Evolutionary conservation across 2,797 vertebrate species (phyloP).

Genomic region (Channallabes apus): DNA sequence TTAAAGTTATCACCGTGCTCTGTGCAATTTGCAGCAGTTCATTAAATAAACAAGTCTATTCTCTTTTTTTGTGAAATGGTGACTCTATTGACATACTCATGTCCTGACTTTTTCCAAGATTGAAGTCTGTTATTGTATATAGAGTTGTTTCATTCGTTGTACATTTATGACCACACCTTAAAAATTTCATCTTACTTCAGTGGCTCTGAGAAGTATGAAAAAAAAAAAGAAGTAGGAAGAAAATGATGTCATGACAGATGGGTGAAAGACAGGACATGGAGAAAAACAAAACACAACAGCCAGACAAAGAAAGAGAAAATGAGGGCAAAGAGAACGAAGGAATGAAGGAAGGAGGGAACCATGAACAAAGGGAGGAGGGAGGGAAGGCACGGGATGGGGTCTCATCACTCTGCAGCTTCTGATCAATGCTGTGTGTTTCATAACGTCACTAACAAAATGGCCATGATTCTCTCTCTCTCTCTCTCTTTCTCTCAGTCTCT

Average conservation of each 20-base stretch:
- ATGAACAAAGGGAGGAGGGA: neutral
- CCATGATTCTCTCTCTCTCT: constrained; percentile 4
- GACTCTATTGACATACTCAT: neutral
- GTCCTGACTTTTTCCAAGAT: neutral
- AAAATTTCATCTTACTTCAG: neutral
- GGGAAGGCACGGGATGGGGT: constrained; percentile 12
- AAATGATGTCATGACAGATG: constrained; percentile 19
- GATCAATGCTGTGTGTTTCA: constrained; percentile 46
- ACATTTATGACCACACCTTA: neutral
- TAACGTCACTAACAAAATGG: constrained; percentile 47
- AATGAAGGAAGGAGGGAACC: constrained; percentile 11
- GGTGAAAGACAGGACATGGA: constrained; percentile 14
- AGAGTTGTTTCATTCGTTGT: neutral
- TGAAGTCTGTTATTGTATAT: neutral
- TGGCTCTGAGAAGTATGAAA: neutral
- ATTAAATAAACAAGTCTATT: neutral
- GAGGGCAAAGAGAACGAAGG: constrained; percentile 7
- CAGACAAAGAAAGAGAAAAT: constrained; percentile 40
- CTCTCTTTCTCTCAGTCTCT: constrained; percentile 6
- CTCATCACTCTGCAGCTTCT: constrained; percentile 27
- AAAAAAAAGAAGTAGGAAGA: neutral
- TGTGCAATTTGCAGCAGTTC: too few relatives aligned
- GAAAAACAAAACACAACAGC: constrained; percentile 12
- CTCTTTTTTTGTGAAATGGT: neutral
- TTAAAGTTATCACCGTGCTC: neutral